phyloP scores from a whole-genome alignment of 2,113 vertebrate genomes.

The Pithys albifrons region DNA sequence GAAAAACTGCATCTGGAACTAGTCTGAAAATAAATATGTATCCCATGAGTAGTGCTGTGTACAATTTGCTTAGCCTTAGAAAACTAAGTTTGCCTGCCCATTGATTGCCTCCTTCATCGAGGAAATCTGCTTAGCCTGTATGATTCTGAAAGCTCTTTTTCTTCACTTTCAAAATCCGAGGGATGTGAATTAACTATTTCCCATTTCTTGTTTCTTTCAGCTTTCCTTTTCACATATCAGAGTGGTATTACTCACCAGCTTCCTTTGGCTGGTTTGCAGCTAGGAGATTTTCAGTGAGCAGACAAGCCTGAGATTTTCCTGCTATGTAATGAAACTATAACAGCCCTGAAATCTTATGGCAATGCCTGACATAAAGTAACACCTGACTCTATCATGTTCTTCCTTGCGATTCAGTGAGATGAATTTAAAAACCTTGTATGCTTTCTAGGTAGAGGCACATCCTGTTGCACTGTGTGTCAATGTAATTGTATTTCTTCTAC shows the following conservation, averaged over 20 bases:
- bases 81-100: slow-evolving; percentile 17
- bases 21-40: slow-evolving; percentile 32
- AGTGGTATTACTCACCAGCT: neutral
- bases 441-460: neutral
- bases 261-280: slow-evolving; percentile 2
- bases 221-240: slow-evolving; percentile 9
- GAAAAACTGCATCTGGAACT: slow-evolving; percentile 35
- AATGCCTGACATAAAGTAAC: neutral
- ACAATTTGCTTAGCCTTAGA: slow-evolving; percentile 30
- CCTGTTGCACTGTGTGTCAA: neutral
- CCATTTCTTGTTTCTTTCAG: slow-evolving; percentile 20
- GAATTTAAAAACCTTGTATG: neutral
- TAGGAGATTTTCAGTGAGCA: neutral
- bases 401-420: neutral
- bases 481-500: neutral
- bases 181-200: slow-evolving; percentile 42
- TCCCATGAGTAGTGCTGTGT: slow-evolving; percentile 1
- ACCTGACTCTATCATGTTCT: neutral
- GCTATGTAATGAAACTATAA: neutral
- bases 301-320: neutral
- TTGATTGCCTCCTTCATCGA: slow-evolving; percentile 39
- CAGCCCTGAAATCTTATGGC: neutral
- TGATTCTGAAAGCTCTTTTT: neutral
- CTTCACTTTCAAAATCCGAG: neutral
- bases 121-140: slow-evolving; percentile 38